A percentile compares a stretch with the other conserved stretches of the same genome.
These are phyloP conservation scores for Eueremaeus valkanovi DNA, from an alignment of 2,888 invertebrate species.

Conservation along the genomic window DNA sequence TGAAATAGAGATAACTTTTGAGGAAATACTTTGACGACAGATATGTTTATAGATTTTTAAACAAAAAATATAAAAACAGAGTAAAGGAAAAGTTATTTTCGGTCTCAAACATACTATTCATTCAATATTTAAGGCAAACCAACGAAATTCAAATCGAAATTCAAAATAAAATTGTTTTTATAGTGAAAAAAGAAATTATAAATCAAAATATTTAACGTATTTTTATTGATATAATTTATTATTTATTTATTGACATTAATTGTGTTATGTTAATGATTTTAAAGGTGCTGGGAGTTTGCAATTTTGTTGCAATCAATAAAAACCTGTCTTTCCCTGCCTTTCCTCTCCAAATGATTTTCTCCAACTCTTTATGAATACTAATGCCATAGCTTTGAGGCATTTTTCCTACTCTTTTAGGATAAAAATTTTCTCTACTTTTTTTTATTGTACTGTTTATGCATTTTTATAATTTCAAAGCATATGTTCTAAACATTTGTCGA, in stretches of 20 bases:
- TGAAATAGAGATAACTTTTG: constrained; percentile 4
- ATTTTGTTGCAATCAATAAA: neutral
- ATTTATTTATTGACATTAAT: constrained; percentile 24
- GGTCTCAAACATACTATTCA: neutral
- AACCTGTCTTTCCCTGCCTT: constrained; percentile 20
- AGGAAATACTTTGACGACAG: constrained; percentile 12
- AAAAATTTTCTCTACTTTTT: neutral
- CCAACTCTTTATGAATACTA: constrained; percentile 13
- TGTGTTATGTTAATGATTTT: constrained; percentile 13
- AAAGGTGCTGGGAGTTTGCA: constrained; percentile 6
- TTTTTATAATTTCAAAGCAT: constrained; percentile 4
- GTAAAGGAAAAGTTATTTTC: no score
- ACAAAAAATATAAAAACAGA: neutral
- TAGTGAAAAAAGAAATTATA: neutral
- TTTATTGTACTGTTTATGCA: constrained; percentile 1
- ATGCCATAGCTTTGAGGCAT: neutral
- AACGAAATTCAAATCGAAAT: neutral
- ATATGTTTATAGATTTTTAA: neutral
- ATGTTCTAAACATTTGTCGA: neutral
- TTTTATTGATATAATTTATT: constrained; percentile 18
- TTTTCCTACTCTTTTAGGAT: neutral
- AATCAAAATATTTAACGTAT: neutral
- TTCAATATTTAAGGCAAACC: neutral
- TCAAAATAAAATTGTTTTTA: neutral
- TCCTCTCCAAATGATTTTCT: constrained; percentile 2